These are phyloP conservation scores for Rugalucina vietnamica DNA, from an alignment of 2,888 invertebrate species.

Conservation along the genomic window DNA sequence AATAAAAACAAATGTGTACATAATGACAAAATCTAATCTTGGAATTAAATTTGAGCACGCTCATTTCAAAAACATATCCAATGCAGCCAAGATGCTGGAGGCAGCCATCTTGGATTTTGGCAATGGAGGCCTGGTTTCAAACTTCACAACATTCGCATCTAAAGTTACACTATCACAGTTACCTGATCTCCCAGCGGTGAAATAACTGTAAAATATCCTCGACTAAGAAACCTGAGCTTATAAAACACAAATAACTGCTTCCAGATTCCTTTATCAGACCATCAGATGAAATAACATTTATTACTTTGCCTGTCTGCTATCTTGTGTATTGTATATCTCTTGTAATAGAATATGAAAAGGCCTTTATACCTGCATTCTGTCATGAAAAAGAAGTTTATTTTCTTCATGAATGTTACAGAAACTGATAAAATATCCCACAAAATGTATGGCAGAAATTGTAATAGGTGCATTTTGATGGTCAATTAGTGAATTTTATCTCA, in stretches of 20 bases:
- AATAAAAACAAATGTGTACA: no score
- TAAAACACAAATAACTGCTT: neutral
- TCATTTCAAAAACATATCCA: no score
- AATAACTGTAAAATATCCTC: neutral
- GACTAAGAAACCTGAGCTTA: neutral
- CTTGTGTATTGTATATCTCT: slow-evolving; percentile 10
- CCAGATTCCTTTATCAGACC: neutral
- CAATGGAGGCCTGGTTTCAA: slow-evolving; percentile 62
- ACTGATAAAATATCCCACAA: neutral
- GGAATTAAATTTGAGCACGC: no score
- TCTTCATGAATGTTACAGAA: neutral
- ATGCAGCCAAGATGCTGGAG: neutral
- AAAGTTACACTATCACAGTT: slow-evolving; percentile 58
- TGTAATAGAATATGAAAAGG: neutral
- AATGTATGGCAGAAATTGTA: neutral
- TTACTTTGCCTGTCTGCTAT: neutral
- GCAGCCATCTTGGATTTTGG: slow-evolving; percentile 63
- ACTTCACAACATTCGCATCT: slow-evolving; percentile 58
- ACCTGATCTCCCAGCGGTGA: slow-evolving; percentile 32
- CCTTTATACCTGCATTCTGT: neutral
- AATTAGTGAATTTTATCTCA: no score
- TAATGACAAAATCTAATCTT: no score
- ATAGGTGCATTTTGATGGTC: no score
- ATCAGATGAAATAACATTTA: neutral
- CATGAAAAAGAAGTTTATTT: neutral